Conservation (phyloP, 2,113 vertebrate genomes). For the Nibea coibor region DNA sequence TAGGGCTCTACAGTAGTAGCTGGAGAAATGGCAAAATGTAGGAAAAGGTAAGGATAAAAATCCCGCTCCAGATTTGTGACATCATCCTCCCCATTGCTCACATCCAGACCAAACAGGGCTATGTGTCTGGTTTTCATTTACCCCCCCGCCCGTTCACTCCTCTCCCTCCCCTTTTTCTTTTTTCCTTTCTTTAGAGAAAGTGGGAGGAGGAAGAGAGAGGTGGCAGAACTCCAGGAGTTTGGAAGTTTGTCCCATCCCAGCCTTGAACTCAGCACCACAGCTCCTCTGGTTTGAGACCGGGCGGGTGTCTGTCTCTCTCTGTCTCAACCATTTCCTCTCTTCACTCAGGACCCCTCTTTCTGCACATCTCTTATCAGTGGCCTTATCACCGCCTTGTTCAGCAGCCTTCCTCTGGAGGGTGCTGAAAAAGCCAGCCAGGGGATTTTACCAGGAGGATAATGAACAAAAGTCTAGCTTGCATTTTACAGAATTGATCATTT, state of each 20-base stretch:
- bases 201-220: constrained; percentile 79
- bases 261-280: constrained; percentile 75
- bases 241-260: constrained; percentile 81
- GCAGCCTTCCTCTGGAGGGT: constrained; percentile 63
- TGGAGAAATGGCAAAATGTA: constrained; percentile 40
- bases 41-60: constrained; percentile 56
- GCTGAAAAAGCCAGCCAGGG: constrained; percentile 62
- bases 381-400: constrained; percentile 40
- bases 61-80: constrained; percentile 70
- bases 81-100: constrained; percentile 74
- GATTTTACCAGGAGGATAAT: constrained; percentile 78
- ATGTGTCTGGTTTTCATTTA: constrained; percentile 84
- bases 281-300: constrained; percentile 75
- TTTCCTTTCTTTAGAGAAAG: constrained; percentile 73
- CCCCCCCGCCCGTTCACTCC: constrained; percentile 28
- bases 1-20: constrained; percentile 30
- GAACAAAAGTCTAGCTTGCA: constrained; percentile 70
- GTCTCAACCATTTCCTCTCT: constrained; percentile 46
- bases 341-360: constrained; percentile 48
- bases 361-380: constrained; percentile 48
- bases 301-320: constrained; percentile 69
- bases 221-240: constrained; percentile 80
- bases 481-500: constrained; percentile 52
- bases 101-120: constrained; percentile 81
- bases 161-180: constrained; percentile 48